Conservation (phyloP, 2,113 vertebrate genomes). For the Dromaius novaehollandiae region DNA sequence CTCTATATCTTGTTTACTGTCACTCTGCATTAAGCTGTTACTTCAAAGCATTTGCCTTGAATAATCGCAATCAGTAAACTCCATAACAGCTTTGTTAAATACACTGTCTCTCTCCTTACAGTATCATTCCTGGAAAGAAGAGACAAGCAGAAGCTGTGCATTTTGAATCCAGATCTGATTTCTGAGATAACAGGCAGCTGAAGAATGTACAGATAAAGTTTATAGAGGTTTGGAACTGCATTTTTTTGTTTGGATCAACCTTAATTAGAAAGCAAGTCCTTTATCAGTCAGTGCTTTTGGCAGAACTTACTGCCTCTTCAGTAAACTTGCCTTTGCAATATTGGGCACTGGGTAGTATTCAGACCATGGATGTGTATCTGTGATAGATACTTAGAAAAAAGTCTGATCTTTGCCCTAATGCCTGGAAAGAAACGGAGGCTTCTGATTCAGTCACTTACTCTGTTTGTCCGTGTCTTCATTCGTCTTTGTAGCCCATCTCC, state of each 20-base stretch:
- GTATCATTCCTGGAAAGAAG: slow-evolving; percentile 61
- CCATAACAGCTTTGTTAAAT: slow-evolving; percentile 56
- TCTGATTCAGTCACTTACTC: not conserved
- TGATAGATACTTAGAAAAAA: not conserved
- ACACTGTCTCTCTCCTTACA: slow-evolving; percentile 9
- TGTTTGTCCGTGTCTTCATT: not conserved
- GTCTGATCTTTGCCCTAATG: not conserved
- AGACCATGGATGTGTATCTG: not conserved
- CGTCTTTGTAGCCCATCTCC: not conserved
- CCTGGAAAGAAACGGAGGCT: not conserved
- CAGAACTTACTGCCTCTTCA: not conserved
- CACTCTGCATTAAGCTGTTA: slow-evolving; percentile 63
- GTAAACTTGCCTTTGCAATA: not conserved
- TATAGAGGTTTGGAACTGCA: not conserved
- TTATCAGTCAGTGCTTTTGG: not conserved
- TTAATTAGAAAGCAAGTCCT: not conserved
- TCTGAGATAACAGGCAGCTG: slow-evolving; percentile 40
- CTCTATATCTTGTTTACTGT: slow-evolving; percentile 70
- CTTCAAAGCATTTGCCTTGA: slow-evolving; percentile 69
- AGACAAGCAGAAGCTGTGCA: not conserved
- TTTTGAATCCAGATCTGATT: slow-evolving; percentile 53
- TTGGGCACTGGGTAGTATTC: too few species aligned
- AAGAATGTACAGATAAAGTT: not conserved
- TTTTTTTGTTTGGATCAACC: not conserved
- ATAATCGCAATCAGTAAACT: slow-evolving; percentile 67